phyloP scores from a whole-genome alignment of 2,888 invertebrate species.

The Mylabris sibirica region DNA sequence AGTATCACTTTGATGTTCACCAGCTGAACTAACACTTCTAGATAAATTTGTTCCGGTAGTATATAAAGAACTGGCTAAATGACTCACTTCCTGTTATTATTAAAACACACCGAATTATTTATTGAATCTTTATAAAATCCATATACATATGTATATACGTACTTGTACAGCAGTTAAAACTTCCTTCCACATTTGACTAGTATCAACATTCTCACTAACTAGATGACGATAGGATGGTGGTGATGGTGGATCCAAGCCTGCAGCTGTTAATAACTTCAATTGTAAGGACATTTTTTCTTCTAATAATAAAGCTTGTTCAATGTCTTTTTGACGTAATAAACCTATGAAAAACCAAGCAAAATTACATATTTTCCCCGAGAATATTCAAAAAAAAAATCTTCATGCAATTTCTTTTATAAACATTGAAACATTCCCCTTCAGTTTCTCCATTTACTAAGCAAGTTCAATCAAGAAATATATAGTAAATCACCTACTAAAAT shows the following conservation, averaged over 20 bases:
- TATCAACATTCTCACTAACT: slow-evolving; percentile 79
- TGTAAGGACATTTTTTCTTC: slow-evolving; percentile 91
- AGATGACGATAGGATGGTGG: slow-evolving; percentile 78
- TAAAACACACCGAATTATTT: slow-evolving; percentile 13
- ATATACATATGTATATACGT: slow-evolving; percentile 40
- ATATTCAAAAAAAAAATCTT: slow-evolving; percentile 14
- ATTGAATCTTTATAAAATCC: too few relatives aligned
- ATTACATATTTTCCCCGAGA: background rate
- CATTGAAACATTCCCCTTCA: too few relatives aligned
- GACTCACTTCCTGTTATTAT: slow-evolving; percentile 71
- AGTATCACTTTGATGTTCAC: slow-evolving; percentile 87
- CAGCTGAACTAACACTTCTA: slow-evolving; percentile 91
- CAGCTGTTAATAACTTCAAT: slow-evolving; percentile 77
- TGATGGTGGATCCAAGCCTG: slow-evolving; percentile 69
- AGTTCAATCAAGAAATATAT: too few relatives aligned
- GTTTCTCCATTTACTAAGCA: too few relatives aligned
- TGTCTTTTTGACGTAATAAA: slow-evolving; percentile 85
- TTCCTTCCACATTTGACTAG: slow-evolving; percentile 82
- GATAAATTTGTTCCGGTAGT: slow-evolving; percentile 81
- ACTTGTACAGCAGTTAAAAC: slow-evolving; percentile 79
- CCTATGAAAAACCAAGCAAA: slow-evolving; percentile 69
- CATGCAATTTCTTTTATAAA: slow-evolving; percentile 19
- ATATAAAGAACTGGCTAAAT: slow-evolving; percentile 77
- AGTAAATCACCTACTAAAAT: background rate
- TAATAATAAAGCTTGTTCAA: slow-evolving; percentile 82